Percentiles rank a stretch among this genome's conserved stretches.
Evolutionary conservation across 2,113 vertebrate genomes (phyloP).

Genomic region (Poeciliopsis turrubarensis): DNA sequence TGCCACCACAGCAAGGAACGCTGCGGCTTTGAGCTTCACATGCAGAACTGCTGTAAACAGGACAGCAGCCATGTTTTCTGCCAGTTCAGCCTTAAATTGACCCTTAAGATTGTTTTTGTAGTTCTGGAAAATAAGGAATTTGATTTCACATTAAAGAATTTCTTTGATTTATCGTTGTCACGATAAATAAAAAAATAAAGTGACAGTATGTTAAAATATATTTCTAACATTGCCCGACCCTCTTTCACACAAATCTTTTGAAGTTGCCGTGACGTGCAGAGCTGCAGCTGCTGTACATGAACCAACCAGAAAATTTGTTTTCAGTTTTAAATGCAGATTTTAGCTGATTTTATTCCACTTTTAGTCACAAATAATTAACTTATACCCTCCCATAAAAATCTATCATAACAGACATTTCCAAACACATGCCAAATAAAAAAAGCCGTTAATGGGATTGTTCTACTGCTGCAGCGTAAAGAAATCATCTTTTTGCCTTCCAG

Average conservation of each 20-base stretch:
- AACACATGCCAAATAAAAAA: too few species aligned
- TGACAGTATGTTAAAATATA: too few species aligned
- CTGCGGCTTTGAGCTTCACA: slow-evolving; percentile 22
- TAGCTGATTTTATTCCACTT: neutral
- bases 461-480: too few species aligned
- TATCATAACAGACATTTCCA: too few species aligned
- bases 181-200: too few species aligned
- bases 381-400: too few species aligned
- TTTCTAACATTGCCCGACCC: too few species aligned
- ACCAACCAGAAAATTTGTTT: neutral
- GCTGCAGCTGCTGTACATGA: neutral
- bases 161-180: too few species aligned
- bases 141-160: neutral
- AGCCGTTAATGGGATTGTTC: too few species aligned
- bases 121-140: neutral
- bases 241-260: neutral
- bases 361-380: too few species aligned
- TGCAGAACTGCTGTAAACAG: neutral
- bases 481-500: too few species aligned
- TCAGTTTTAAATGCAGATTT: neutral
- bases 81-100: neutral
- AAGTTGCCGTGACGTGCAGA: neutral
- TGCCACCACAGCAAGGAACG: slow-evolving; percentile 1
- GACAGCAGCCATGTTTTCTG: neutral
- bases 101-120: neutral